Evolutionary conservation across 2,888 invertebrate genomes (phyloP), one percentile per base, ranked within the genome.

Genomic region (Colostygia pectinataria): DNA sequence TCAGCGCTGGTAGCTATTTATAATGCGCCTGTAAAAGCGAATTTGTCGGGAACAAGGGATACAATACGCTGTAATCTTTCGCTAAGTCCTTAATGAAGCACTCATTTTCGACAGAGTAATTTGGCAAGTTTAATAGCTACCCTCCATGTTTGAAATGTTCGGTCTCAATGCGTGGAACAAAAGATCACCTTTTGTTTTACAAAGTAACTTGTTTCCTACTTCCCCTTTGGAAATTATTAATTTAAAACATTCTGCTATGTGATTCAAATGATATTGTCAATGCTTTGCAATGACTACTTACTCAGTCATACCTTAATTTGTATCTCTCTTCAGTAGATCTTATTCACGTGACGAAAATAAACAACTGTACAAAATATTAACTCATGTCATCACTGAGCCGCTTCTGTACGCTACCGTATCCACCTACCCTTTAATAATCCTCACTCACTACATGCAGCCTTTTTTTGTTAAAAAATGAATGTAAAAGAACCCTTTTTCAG

Each of bases 391-490:
- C n/a, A n/a, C n/a, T n/a, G n/a, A n/a, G n/a, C n/a, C n/a, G n/a
- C 14, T 61, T 61, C 56, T 56, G 47, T 59, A 53, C 61, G 59
- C 44, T 59, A 55, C 51, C 60, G 45, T 60, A n/a, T n/a, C n/a
- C n/a, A n/a, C n/a, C n/a, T n/a, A 58, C 61, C 68, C 65, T 65
- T 53, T 65, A 65, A 68, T 74, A 68, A 74, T 76, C 72, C 73
- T 66, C 69, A 67, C 68, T 69, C 69, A 68, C 66, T 68, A 64
- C 58, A 70, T 62, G 58, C 54, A 59, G 56, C 68, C 72, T 74
- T 65, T 74, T 72, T 79, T 69, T 59, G 65, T 68, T 74, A 73
- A 77, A 77, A 80, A 75, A 78, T 76, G 71, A 71, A 77, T 74
- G 74, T 58, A 65, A 67, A 74, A 66, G 66, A 67, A 63, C 64